Percentiles rank a stretch among this genome's conserved stretches.
Conservation (phyloP, 2,113 vertebrate genomes). For the Pedionomus torquatus region DNA sequence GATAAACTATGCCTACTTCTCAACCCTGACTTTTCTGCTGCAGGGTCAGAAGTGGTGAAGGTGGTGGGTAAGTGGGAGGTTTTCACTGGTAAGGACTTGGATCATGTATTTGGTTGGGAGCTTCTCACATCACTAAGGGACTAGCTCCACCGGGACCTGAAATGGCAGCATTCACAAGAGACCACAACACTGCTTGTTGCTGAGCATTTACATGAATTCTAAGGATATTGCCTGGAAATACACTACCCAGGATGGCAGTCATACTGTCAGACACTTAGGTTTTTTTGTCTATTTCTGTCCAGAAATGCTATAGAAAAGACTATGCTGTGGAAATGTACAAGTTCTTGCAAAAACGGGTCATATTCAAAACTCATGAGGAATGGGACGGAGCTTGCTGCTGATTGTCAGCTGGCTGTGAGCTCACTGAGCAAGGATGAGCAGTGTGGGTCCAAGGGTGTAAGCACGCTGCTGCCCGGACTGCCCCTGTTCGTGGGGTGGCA, state of each 20-base stretch:
- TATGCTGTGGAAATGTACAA: not conserved
- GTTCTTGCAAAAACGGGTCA: not conserved
- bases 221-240: not conserved
- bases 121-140: not conserved
- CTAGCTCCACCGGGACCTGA: not conserved
- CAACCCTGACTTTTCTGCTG: not conserved
- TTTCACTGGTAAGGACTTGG: not conserved
- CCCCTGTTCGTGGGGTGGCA: not conserved
- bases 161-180: not conserved
- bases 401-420: not conserved
- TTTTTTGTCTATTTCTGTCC: not conserved
- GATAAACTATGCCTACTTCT: not conserved
- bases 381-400: not conserved
- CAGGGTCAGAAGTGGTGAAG: not conserved
- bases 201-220: not conserved
- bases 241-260: not conserved
- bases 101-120: not conserved
- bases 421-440: not conserved
- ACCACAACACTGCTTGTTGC: accelerated
- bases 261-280: not conserved
- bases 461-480: not conserved
- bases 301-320: no score
- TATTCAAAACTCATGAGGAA: not conserved
- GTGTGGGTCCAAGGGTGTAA: not conserved
- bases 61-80: not conserved